Base-by-base conservation (phyloP, 2,113 vertebrate genomes). In the Myodes glareolus region DNA sequence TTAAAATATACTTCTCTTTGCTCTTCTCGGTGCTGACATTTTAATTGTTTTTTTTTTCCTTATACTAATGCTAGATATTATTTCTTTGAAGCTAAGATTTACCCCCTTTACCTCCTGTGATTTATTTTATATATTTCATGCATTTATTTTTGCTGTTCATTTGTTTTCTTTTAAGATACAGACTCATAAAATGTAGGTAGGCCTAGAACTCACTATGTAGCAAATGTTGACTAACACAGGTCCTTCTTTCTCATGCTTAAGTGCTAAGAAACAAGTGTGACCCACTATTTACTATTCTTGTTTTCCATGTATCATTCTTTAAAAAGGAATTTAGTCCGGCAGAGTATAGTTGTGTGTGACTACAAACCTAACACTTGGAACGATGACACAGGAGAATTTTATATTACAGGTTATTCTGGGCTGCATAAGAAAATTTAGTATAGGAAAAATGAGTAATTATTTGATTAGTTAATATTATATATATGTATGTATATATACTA, bases 1-100 rank as follows among this genome's bases (percentile, higher is more conserved):
- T 36, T 96, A 70, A 86, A 92, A 89, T 85, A 29, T 58, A 7
- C 36, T 73, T 92, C 61, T 85, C 77, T 27, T 65, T 72, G 93
- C 84, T 67, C 25, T 91, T 63, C 21, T 52, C 9, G 70, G 33
- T 55, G 78, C 23, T 95, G 65, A 67, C 16, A 65, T 93, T 78
- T n/a, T 84, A 92, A 36, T 90, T 87, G 23, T 87, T 36, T 42
- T 84, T 90, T 87, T 36, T 42, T 84, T 90, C 82, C 82, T 58
- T 61, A 1, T 90, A 10, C 11, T 77, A 36, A 87, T 31, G 72
- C 10, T 23, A 52, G 5, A 5, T 27, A 16, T 67, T 92, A 84
- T 33, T 47, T 67, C 61, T 31, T 73, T 80, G 67, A 92, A 92
- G 23, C 11, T 61, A 27, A 21, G 7, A 47, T 68, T 0, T 33